Evolutionary conservation across 2,113 vertebrate species (phyloP), one percentile per base, ranked within the genome.

Genomic region (Pituophis catenifer): DNA sequence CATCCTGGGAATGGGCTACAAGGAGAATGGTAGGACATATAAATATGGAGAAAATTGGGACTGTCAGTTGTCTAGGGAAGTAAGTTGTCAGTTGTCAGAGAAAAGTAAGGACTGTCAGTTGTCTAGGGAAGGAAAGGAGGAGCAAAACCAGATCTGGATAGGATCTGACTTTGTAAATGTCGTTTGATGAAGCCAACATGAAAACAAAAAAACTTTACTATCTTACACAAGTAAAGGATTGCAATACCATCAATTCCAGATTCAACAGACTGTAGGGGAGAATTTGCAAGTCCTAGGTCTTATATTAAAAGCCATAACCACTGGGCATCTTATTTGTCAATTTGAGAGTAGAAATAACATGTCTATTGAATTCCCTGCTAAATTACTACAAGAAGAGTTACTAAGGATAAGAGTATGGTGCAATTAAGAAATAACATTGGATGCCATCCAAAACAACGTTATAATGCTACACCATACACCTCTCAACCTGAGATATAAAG

Each of bases 1-100:
- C 96, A 99, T 99, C 96, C 98, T 99, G 96, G 99, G 99, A 81
- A 99, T 99, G 99, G 99, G 99, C 95, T 99, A 99, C 98, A 99
- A 99, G 96, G 99, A 99, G 97, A 99, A 99, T 24, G 99, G 99
- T 99, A 98, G 98, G 98, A 94, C 86, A 87, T 90, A 44, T 5
- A 70, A 2, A 58, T 50, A 23, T 33, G 38, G 8, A 62, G 50
- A 55, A 57, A 53, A 85, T 6, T 90, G 21, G 11, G 29, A 17
- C 1, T 89, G 54, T 29, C 44, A 59, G 26, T 48, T 89, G 65
- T 12, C 52, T 19, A n/a, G 70, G n/a, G 33, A 81, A 3, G 75
- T 38, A 38, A 38, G 38, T 38, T 38, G 38, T 38, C 38, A 38
- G 38, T 38, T 38, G 38, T 38, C 38, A 38, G 38, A 38, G 38